Conservation (phyloP, 2,113 vertebrate genomes). For the Chaetodon auriga region DNA sequence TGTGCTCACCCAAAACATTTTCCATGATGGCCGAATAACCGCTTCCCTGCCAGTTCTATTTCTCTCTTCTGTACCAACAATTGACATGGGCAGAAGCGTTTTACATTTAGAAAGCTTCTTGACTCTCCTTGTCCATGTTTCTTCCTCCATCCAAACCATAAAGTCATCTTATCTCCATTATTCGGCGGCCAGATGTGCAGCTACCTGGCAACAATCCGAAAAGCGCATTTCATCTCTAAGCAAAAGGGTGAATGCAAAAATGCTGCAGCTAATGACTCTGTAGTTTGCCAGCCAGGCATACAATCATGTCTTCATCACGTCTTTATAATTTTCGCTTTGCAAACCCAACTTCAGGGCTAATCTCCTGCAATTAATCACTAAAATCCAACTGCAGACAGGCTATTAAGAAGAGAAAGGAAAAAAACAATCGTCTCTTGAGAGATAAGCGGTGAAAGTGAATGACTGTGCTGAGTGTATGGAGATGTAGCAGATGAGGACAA, state of each 20-base stretch:
- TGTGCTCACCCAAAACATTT: background rate
- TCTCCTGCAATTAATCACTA: conserved; percentile 66
- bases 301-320: conserved; percentile 39
- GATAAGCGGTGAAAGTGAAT: conserved; percentile 53
- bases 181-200: conserved; percentile 36
- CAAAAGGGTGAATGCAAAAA: conserved; percentile 24
- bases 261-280: conserved; percentile 2
- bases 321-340: conserved; percentile 40
- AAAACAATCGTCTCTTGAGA: conserved; percentile 29
- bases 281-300: background rate
- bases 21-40: background rate
- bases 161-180: conserved; percentile 61
- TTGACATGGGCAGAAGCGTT: conserved; percentile 8
- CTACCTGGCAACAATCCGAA: conserved; percentile 33
- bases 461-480: conserved; percentile 20
- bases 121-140: conserved; percentile 28
- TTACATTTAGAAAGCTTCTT: conserved; percentile 51
- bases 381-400: conserved; percentile 47
- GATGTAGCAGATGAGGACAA: conserved; percentile 38
- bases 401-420: conserved; percentile 38
- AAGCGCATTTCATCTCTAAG: conserved; percentile 28
- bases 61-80: background rate
- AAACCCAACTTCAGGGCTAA: conserved; percentile 45
- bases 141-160: conserved; percentile 21
- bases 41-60: conserved; percentile 10